Base-by-base conservation (phyloP, 1,140 invertebrate species). In the Bombus fervidus region DNA sequence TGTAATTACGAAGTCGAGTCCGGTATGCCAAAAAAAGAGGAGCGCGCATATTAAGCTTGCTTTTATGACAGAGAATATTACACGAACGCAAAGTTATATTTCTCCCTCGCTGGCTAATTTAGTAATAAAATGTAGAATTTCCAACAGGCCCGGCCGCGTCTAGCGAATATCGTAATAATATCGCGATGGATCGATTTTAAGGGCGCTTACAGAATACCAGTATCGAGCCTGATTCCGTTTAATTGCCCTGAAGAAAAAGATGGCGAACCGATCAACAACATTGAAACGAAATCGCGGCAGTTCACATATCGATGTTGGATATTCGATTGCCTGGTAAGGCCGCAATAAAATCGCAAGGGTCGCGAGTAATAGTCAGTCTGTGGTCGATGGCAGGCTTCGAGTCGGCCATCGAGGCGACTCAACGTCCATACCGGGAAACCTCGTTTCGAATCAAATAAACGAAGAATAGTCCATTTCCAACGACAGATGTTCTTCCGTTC, bases 361-460 rank as follows among this genome's bases (percentile, higher is more conserved):
- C 47, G 62, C 34, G 81, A 15, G 22, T 57, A 83, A 83, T 78
- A 78, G 74, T 71, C 41, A 74, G 62, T 53, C 37, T 76, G 73
- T n/a, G 82, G 75, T 79, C n/a, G 75, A 77, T 53, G 25, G 28
- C 64, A 43, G 75, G 64, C 68, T 83, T 74, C 43, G 53, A 39
- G 25, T 22, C 41, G 34, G 28, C 12, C 69, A 41, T 25, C 37
- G 64, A 25, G 22, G n/a, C 47, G 28, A 15, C 39, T 64, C n/a
- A 15, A 37, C 22, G 64, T 71, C 31, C 69, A 41, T 66, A 18
- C 37, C 12, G 43, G 31, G 1, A 41, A 71, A 37, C 43, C 64
- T 86, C 59, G 64, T 83, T 89, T 83, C 43, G 47, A 62, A 89
- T 86, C 71, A 37, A 86, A 80, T 87, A 66, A 86, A 86, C 57